Evolutionary conservation across 2,888 invertebrate genomes (phyloP).

Genomic region (Xestia xanthographa): DNA sequence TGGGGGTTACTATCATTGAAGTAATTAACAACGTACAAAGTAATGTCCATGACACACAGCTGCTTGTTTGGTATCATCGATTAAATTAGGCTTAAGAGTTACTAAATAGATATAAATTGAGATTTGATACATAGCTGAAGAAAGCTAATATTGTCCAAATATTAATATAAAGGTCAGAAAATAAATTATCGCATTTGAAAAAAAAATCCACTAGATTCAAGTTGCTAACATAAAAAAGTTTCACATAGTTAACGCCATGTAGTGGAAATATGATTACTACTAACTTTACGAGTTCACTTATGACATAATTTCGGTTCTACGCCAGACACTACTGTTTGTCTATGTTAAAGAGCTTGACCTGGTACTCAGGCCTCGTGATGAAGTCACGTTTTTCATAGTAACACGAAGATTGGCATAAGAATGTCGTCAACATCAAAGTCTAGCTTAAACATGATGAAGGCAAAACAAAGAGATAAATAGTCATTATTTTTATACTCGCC

Average conservation of each 20-base stretch:
- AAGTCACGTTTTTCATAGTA: background rate
- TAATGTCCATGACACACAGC: conserved; percentile 13
- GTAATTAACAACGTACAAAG: background rate
- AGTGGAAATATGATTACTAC: background rate
- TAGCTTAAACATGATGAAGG: background rate
- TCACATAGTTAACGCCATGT: background rate
- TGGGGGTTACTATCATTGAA: background rate
- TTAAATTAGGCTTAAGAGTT: background rate
- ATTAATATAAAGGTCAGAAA: conserved; percentile 20
- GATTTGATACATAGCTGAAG: conserved; percentile 6
- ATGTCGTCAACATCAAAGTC: background rate
- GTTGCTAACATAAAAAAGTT: background rate
- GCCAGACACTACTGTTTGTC: conserved; percentile 20
- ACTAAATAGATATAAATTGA: background rate
- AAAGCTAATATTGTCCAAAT: conserved; percentile 6
- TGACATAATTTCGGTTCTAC: background rate
- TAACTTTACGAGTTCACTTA: background rate
- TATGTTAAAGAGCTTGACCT: background rate
- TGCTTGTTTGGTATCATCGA: conserved; percentile 12
- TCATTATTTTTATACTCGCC: background rate
- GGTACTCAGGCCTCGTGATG: background rate
- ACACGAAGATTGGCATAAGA: background rate
- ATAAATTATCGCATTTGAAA: background rate
- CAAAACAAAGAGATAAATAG: conserved; percentile 2
- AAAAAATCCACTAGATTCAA: background rate